These are phyloP conservation scores for Pitangus sulphuratus DNA, from an alignment of 2,797 vertebrate species.

Conservation along the genomic window DNA sequence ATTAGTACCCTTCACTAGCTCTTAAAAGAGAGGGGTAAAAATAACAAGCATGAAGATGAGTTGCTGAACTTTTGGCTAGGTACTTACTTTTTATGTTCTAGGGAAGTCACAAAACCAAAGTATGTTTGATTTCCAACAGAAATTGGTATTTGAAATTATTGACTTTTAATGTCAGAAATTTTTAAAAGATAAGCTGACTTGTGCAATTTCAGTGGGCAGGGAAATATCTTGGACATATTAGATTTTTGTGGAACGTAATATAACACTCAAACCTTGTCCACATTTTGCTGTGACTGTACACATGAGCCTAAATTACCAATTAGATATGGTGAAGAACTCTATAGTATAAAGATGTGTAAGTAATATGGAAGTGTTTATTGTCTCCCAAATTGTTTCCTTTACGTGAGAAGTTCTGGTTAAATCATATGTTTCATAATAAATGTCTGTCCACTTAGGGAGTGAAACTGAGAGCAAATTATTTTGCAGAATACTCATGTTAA, in stretches of 20 bases:
- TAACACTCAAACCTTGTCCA: neutral
- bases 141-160: neutral
- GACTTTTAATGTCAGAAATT: neutral
- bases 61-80: neutral
- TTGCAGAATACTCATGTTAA: neutral
- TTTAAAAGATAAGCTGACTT: neutral
- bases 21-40: neutral
- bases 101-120: neutral
- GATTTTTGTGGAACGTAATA: neutral
- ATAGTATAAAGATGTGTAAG: neutral
- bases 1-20: neutral
- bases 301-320: neutral
- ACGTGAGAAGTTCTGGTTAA: neutral
- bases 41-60: neutral
- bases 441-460: neutral
- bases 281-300: neutral
- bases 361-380: neutral
- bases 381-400: neutral
- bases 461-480: neutral
- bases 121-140: neutral
- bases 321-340: neutral
- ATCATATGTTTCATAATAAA: neutral
- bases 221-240: neutral
- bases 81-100: neutral
- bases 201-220: neutral